These are phyloP conservation scores for Pomacea canaliculata DNA, from an alignment of 2,888 invertebrate genomes.

Conservation along the genomic window DNA sequence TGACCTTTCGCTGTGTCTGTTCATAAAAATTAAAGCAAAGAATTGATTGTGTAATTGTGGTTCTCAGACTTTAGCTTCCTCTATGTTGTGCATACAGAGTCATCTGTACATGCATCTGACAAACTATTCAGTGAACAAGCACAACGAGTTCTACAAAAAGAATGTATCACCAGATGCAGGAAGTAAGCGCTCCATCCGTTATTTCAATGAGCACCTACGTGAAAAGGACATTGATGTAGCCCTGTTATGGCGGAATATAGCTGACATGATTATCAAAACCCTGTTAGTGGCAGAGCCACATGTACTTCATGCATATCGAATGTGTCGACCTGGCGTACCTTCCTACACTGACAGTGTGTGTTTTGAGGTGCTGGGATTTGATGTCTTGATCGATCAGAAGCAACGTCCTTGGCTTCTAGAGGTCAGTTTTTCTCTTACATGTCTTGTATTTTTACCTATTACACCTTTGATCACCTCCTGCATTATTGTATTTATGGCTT, in stretches of 20 bases:
- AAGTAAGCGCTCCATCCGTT: constrained; percentile 67
- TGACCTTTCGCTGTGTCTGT: too few species aligned
- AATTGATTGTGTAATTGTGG: too few species aligned
- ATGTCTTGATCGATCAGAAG: constrained; percentile 68
- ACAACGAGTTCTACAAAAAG: constrained; percentile 67
- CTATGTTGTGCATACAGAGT: constrained; percentile 45
- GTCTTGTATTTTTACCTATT: background rate
- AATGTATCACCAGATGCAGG: constrained; percentile 61
- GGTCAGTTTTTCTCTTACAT: constrained; percentile 44
- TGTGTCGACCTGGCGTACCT: constrained; percentile 69
- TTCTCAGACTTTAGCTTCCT: too few species aligned
- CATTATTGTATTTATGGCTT: too few species aligned
- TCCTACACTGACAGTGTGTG: constrained; percentile 67
- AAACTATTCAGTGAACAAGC: constrained; percentile 71
- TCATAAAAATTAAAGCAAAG: too few species aligned
- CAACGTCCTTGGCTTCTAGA: constrained; percentile 69
- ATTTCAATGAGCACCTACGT: constrained; percentile 66
- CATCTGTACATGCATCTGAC: constrained; percentile 70
- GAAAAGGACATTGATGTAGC: constrained; percentile 64
- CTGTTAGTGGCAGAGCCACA: constrained; percentile 67
- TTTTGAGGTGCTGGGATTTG: constrained; percentile 70
- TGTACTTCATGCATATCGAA: constrained; percentile 68
- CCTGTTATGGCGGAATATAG: constrained; percentile 66
- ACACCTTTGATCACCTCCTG: background rate
- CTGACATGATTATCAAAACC: constrained; percentile 68